Conservation (phyloP, 1,140 invertebrate species). For the Chymomyza costata region DNA sequence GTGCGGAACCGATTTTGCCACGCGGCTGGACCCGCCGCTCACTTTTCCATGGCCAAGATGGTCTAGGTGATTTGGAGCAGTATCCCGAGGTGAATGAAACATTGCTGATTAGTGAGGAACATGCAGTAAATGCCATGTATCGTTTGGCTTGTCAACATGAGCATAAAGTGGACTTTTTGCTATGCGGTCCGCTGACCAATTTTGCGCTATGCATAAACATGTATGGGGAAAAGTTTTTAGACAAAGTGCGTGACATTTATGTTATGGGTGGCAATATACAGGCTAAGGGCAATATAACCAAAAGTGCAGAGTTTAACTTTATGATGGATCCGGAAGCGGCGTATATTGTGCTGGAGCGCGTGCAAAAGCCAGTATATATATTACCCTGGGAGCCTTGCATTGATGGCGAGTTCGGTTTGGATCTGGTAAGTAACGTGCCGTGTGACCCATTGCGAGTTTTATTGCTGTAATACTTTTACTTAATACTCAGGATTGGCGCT, state of each 20-base stretch:
- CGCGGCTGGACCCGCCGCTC: constrained; percentile 5
- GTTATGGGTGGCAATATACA: constrained; percentile 86
- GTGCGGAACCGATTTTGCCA: constrained; percentile 67
- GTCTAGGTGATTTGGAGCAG: constrained; percentile 78
- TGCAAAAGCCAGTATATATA: constrained; percentile 77
- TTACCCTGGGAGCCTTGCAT: constrained; percentile 81
- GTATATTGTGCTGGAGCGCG: constrained; percentile 79
- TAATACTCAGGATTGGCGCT: constrained; percentile 77
- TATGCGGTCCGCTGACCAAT: constrained; percentile 83
- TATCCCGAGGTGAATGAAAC: constrained; percentile 14
- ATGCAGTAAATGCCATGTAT: constrained; percentile 75
- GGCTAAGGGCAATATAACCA: constrained; percentile 80
- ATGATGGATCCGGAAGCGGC: constrained; percentile 85
- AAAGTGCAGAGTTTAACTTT: constrained; percentile 87
- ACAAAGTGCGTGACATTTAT: constrained; percentile 79
- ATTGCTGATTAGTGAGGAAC: constrained; percentile 20
- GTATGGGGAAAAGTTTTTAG: constrained; percentile 79
- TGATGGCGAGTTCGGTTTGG: constrained; percentile 58
- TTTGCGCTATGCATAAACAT: constrained; percentile 83
- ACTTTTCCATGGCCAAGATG: constrained; percentile 77
- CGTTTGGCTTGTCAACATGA: constrained; percentile 70
- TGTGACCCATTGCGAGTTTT: neutral
- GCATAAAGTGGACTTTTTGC: constrained; percentile 27
- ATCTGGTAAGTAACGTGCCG: constrained; percentile 70
- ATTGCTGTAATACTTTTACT: neutral